Evolutionary conservation across 2,888 invertebrate genomes (phyloP).

Genomic region (Erebia palarica): DNA sequence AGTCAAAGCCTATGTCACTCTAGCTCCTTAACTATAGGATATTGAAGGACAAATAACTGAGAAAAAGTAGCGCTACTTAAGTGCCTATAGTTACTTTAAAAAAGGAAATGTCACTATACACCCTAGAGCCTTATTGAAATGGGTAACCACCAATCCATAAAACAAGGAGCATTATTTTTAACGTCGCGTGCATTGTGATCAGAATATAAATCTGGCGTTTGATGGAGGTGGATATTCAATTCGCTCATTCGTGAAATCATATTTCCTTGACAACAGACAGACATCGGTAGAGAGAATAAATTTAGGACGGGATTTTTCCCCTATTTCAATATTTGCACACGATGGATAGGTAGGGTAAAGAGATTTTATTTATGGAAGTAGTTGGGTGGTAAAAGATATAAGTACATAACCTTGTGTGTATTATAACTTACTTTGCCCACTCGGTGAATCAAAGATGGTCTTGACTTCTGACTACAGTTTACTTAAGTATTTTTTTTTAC

Average conservation of each 20-base stretch:
- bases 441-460: no score
- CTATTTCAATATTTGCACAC: slow-evolving; percentile 15
- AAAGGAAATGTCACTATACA: background rate
- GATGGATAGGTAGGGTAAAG: slow-evolving; percentile 11
- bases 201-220: slow-evolving; percentile 24
- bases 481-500: no score
- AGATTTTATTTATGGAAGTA: slow-evolving; percentile 4
- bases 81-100: no score
- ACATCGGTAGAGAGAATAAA: slow-evolving; percentile 16
- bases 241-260: slow-evolving; percentile 19
- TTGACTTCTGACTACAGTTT: no score
- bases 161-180: slow-evolving; percentile 10
- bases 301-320: slow-evolving; percentile 7
- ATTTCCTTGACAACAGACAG: slow-evolving; percentile 20
- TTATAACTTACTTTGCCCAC: background rate
- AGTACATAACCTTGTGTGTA: background rate
- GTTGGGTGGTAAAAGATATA: background rate
- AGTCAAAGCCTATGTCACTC: no score
- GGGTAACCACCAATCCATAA: background rate
- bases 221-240: slow-evolving; percentile 22
- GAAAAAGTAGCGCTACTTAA: no score
- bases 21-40: no score
- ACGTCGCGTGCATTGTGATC: slow-evolving; percentile 16
- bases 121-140: background rate
- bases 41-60: no score